Evolutionary conservation across 1,140 invertebrate genomes (phyloP), one percentile per base, ranked within the genome.

Genomic region (Centruroides sculpturatus): DNA sequence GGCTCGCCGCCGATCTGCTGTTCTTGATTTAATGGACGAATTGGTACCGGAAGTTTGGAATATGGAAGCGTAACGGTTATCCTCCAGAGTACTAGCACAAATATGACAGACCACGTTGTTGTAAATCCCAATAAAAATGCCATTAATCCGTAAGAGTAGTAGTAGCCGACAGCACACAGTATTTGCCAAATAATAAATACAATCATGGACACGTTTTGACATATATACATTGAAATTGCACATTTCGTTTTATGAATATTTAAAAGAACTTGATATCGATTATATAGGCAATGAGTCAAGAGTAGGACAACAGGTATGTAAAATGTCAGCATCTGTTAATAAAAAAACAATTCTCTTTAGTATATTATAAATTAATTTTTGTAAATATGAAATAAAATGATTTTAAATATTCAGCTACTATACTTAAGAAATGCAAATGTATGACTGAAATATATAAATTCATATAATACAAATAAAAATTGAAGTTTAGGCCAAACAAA

Each of bases 121-220:
- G 90, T 74, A 11, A 88, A 87, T 49, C 87, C 86, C 46, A 91
- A 71, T 52, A 91, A 62, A 60, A 87, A 81, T 1, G 88, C 85
- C 68, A 87, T 68, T 10, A 80, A 83, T 10, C 89, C 89, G 76
- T 92, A 92, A 5, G 86, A 86, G 69, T 89, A 89, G 66, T 83
- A 83, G 69, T 86, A 85, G 0, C 83, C 82, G 70, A 87, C 79
- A 23, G 64, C 59, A 55, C 50, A 55, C 57, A 82, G 72, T n/a
- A 81, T 68, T 76, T 91, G 85, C 67, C 86, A 76, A 4, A 78
- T 68, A n/a, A 89, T 65, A 52, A 85, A 68, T 54, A 81, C 59
- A 46, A 75, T 52, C 66, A 83, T 80, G 56, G 77, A 76, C n/a
- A 79, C 59, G 68, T 80, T 74, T n/a, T 73, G 69, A 60, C 57